Evolutionary conservation across 2,888 invertebrate genomes (phyloP).

Genomic region (Seladonia tumulorum): DNA sequence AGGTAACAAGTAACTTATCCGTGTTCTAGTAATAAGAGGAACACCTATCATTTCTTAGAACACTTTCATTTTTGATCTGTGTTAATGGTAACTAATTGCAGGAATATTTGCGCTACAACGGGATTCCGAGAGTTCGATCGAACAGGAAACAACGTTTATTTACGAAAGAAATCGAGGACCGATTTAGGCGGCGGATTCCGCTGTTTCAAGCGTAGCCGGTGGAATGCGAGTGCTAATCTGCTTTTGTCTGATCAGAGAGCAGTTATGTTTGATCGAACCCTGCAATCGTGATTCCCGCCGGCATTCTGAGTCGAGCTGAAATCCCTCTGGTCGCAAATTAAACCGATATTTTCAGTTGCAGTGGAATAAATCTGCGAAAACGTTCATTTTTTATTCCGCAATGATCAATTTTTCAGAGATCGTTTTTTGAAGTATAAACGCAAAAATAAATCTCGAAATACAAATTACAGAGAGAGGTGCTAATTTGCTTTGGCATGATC

Average conservation of each 20-base stretch:
- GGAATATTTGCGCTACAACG: not conserved
- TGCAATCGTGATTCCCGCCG: not conserved
- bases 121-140: not conserved
- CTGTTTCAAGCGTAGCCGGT: slow-evolving; percentile 13
- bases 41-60: not conserved
- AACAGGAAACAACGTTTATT: not conserved
- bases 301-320: not conserved
- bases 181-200: slow-evolving; percentile 26
- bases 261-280: not conserved
- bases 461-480: not conserved
- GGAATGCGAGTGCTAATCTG: slow-evolving; percentile 30
- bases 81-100: not conserved
- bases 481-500: not conserved
- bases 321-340: not conserved
- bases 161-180: slow-evolving; percentile 21
- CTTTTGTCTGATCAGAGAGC: slow-evolving; percentile 8
- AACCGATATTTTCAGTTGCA: not conserved
- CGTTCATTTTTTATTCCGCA: not conserved
- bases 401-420: not conserved
- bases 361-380: not conserved
- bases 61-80: not conserved
- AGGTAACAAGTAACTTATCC: not conserved
- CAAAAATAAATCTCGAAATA: not conserved
- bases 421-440: not conserved
- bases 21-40: not conserved